Base-by-base conservation (phyloP, 1,140 invertebrate species). In the Cherax destructor region DNA sequence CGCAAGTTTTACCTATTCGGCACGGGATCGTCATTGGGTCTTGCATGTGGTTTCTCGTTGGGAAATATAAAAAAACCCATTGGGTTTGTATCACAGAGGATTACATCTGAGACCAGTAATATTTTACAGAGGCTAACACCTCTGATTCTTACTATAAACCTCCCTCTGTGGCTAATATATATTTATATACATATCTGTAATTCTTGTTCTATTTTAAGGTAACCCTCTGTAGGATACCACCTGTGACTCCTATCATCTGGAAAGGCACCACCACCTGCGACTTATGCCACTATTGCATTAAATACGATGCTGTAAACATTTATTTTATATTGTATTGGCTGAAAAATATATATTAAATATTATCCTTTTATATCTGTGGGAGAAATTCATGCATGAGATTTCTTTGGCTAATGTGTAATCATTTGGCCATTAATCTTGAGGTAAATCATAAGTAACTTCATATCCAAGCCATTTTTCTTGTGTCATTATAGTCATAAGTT, bases 401-500 rank as follows among this genome's bases (percentile, higher is more conserved):
- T 90, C 88, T 90, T 74, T 78, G 72, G 88, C 65, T 84, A 84
- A 90, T 90, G 69, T 90, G 69, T 90, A 90, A 90, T 90, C 81
- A 90, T 84, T 77, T 41, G 72, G 74, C 80, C 88, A 84, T 90
- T 84, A 76, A 90, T 90, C 88, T 78, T 78, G 5, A 41, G 56
- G 88, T 90, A 90, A 90, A 83, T 84, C 81, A 83, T 90, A 84
- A 90, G 81, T 84, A 83, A 90, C 72, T 90, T 90, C 81, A 90
- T 84, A 90, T 84, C 88, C 77, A 65, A 61, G 80, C 81, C 88
- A 90, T 90, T 90, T 90, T 83, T 90, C 88, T 90, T 90, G 87
- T 89, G 88, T 90, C 88, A 90, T 90, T 90, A 90, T 90, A 90
- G 88, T 90, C 81, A 69, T 90, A 90, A 84, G 69, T 84, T 78